Percentiles rank a stretch among this genome's conserved stretches.
Evolutionary conservation across 1,140 invertebrate species (phyloP).

Genomic region (Nasonia giraulti): DNA sequence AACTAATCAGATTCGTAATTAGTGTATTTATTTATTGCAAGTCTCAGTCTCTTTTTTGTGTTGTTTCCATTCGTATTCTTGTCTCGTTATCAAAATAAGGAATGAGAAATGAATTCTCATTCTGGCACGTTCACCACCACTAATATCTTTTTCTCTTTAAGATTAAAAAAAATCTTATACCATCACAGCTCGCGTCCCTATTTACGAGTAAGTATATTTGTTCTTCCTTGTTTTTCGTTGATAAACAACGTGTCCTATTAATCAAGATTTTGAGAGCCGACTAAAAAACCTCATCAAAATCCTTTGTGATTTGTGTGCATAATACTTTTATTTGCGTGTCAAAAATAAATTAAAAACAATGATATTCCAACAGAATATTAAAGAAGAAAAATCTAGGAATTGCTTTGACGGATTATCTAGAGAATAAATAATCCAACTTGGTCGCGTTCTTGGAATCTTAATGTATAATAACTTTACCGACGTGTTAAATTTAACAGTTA

Average conservation of each 20-base stretch:
- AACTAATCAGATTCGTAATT: conserved; percentile 36
- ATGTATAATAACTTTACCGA: not conserved
- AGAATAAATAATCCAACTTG: not conserved
- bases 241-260: conserved; percentile 24
- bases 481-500: not conserved
- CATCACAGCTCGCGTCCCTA: conserved; percentile 49
- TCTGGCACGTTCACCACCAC: conserved; percentile 37
- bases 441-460: conserved; percentile 35
- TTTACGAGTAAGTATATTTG: conserved; percentile 52
- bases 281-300: conserved; percentile 23
- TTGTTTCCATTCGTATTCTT: conserved; percentile 45
- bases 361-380: conserved; percentile 35
- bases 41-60: conserved; percentile 44
- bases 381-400: conserved; percentile 47
- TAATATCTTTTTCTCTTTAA: conserved; percentile 44
- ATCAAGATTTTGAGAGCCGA: conserved; percentile 14
- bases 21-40: conserved; percentile 14
- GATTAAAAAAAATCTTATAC: conserved; percentile 11
- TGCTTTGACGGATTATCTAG: conserved; percentile 18
- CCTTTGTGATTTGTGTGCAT: conserved; percentile 52
- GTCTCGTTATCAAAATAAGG: conserved; percentile 30
- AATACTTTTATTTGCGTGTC: conserved; percentile 48
- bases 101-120: conserved; percentile 4
- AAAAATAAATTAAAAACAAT: conserved; percentile 43
- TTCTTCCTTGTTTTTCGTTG: conserved; percentile 47